These are phyloP conservation scores for Aporrectodea caliginosa DNA, from an alignment of 1,140 invertebrate species.

Conservation along the genomic window DNA sequence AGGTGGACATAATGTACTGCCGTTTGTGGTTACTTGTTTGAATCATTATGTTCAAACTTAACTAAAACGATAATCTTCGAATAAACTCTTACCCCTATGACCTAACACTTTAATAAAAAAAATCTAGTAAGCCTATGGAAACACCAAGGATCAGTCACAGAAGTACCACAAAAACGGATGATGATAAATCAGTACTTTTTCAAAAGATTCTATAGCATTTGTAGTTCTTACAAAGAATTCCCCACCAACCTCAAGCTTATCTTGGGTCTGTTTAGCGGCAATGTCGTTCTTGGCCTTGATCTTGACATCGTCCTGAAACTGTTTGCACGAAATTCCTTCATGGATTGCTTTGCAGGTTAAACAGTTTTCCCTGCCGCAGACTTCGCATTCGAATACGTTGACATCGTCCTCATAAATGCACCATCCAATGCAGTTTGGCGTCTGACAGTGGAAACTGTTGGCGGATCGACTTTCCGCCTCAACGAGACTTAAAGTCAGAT, in stretches of 20 bases:
- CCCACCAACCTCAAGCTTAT: conserved; percentile 65
- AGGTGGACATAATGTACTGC: no score
- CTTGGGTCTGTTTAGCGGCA: conserved; percentile 68
- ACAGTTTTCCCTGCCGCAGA: conserved; percentile 68
- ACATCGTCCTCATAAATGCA: conserved; percentile 81
- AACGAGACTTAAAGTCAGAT: conserved; percentile 31
- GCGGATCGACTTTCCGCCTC: conserved; percentile 72
- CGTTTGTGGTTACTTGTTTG: no score
- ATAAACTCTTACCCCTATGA: no score
- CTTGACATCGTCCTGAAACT: conserved; percentile 75
- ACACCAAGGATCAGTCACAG: no score
- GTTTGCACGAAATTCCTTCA: conserved; percentile 74
- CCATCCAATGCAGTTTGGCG: conserved; percentile 82
- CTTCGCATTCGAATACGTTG: conserved; percentile 23
- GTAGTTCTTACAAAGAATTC: neutral
- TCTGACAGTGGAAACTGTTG: conserved; percentile 88
- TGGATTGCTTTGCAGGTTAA: conserved; percentile 86
- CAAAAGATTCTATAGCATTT: conserved; percentile 7
- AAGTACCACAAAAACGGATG: no score
- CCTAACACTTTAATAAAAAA: no score
- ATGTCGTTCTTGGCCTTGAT: conserved; percentile 63
- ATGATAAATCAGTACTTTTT: neutral
- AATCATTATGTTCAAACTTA: no score
- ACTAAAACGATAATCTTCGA: no score
- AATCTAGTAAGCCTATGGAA: no score